Base-by-base conservation (phyloP, 2,797 vertebrate species). In the Poeciliopsis gracilis region DNA sequence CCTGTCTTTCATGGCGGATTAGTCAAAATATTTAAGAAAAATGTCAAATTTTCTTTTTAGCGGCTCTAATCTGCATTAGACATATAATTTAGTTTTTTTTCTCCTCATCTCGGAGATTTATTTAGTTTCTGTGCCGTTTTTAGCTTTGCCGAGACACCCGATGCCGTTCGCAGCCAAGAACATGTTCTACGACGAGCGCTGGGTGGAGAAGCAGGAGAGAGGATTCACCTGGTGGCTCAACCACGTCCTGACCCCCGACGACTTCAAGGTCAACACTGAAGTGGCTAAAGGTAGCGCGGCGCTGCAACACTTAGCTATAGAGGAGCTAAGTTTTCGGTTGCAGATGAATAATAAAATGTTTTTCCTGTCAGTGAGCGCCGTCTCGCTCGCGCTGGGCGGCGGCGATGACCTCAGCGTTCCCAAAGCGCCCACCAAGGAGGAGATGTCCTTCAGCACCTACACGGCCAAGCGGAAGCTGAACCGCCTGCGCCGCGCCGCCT, bases 221-320 rank as follows among this genome's bases (percentile, higher is more conserved):
- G 97, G 97, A 15, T 99, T 99, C 86, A 97, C 97, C 0, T 97
- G 98, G 97, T 99, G 98, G 98, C 92, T 99, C 74, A 99, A 99
- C 95, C 98, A 98, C 74, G 93, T 98, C 74, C 96, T 99, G 81
- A 99, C 98, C 0, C 98, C 98, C 0, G 98, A 99, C 80, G 97
- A 99, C 84, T 97, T 99, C 79, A 97, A 91, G 84, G 97, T 98
- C 33, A 96, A 95, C 93, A 97, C 96, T 2, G 96, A 94, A 76
- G 92, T 96, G 12, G 93, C 96, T 2, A 95, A 97, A 97, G 97
- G 98, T 99, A 93, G 84, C 13, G 0, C 30, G 1, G 30, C 28
- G 16, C 4, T 1, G 15, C 1, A 28, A 5, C 51, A 47, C 61
- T 9, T 4, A 8, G 47, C 46, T 3, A 7, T 15, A 11, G 28